Base-by-base conservation (phyloP, 1,140 invertebrate genomes). In the Drosophila novamexicana region DNA sequence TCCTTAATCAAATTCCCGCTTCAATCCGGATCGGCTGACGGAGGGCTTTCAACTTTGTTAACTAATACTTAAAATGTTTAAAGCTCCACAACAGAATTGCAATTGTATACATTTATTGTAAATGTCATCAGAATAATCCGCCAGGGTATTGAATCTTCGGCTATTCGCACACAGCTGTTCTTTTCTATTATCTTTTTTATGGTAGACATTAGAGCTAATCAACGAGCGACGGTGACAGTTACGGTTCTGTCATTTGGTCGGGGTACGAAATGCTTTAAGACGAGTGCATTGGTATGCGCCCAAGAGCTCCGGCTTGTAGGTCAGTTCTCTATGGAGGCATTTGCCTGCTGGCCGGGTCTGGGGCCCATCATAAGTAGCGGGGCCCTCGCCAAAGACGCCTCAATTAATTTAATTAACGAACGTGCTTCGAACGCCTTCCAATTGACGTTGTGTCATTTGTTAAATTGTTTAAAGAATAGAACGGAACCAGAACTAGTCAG, bases 401-500 rank as follows among this genome's bases (percentile, higher is more conserved):
- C 72, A 71, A 75, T 75, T 75, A 75, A 75, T 75, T 75, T 50
- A 75, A 75, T 70, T 75, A 75, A 70, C 72, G 66, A 57, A 70
- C 59, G 52, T 63, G 66, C 72, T 16, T 22, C 71, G 59, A 64
- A 70, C 66, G 72, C 72, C 58, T 75, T 70, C 44, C 52, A 70
- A 75, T 75, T 75, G 71, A 61, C 65, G 71, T 61, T 68, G 49
- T 36, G 70, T 29, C 70, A 68, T 74, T 69, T 74, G 66, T 63
- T 75, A 63, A 70, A 75, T 70, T 75, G 59, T 64, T 71, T 75
- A 75, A 75, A 70, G 72, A 75, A 57, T 18, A 52, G 9, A 53
- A 36, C 32, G 40, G 29, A 49, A 34, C 34, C 7, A 29, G 16
- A 64, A n/a, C 22, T 1, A 44, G 9, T 12, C 37, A 39, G 12